Evolutionary conservation across 2,888 invertebrate genomes (phyloP).

Genomic region (Xiphydria camelus): DNA sequence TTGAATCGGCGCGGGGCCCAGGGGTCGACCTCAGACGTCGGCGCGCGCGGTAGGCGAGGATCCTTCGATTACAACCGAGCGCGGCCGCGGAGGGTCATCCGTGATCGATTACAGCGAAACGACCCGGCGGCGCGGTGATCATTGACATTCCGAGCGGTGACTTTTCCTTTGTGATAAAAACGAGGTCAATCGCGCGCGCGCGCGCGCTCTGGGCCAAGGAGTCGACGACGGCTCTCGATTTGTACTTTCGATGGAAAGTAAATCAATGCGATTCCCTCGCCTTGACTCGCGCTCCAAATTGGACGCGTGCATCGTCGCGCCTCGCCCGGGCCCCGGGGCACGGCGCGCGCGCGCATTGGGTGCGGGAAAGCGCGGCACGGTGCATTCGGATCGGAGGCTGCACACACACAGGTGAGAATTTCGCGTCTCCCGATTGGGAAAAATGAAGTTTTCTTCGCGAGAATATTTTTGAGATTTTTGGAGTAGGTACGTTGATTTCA

Average conservation of each 20-base stretch:
- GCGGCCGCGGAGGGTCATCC: too few relatives aligned
- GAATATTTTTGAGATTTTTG: not conserved
- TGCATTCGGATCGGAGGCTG: too few relatives aligned
- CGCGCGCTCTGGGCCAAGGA: conserved; percentile 34
- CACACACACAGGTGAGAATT: too few relatives aligned
- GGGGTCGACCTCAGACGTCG: too few relatives aligned
- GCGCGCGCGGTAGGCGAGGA: too few relatives aligned
- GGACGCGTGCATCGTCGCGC: not conserved
- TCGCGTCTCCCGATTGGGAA: not conserved
- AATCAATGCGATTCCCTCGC: not conserved
- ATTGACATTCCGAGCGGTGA: conserved; percentile 1
- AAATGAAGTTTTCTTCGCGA: not conserved
- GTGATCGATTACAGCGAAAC: not conserved
- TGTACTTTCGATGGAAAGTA: conserved; percentile 1
- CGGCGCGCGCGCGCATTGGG: too few relatives aligned
- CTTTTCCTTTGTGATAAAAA: conserved; percentile 36
- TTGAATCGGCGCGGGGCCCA: not conserved
- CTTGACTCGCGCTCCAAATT: conserved; percentile 3
- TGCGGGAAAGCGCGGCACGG: too few relatives aligned
- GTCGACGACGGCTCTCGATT: conserved; percentile 11
- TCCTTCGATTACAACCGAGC: too few relatives aligned
- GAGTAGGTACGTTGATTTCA: conserved; percentile 12
- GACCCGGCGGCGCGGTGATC: too few relatives aligned
- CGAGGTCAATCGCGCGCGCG: conserved; percentile 28
- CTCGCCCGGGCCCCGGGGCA: too few relatives aligned